Conservation (phyloP, 2,113 vertebrate genomes). For the Gadus chalcogrammus region DNA sequence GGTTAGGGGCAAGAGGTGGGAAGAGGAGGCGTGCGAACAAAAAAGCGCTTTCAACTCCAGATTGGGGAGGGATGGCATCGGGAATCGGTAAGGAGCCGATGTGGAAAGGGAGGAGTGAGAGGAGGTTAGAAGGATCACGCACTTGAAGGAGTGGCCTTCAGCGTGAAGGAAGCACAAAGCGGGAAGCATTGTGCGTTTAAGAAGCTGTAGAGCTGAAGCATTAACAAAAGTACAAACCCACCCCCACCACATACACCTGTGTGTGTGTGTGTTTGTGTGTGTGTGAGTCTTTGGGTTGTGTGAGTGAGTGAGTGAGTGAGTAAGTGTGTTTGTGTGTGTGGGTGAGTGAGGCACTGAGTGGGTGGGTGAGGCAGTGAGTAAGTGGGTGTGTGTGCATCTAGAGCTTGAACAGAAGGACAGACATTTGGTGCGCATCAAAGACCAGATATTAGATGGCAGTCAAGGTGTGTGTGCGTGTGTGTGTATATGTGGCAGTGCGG, state of each 20-base stretch:
- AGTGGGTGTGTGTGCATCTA: not conserved
- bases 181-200: slow-evolving; percentile 23
- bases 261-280: slow-evolving; percentile 9
- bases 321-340: no score
- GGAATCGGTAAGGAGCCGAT: not conserved
- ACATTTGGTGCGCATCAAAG: slow-evolving; percentile 67
- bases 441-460: slow-evolving; percentile 6
- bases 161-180: not conserved
- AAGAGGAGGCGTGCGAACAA: slow-evolving; percentile 13
- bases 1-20: not conserved
- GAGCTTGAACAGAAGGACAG: slow-evolving; percentile 47
- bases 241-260: not conserved
- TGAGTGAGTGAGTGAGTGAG: slow-evolving; percentile 1
- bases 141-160: not conserved
- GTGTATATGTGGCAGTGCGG: no score
- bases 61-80: not conserved
- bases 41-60: not conserved
- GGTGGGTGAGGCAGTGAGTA: not conserved
- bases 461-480: slow-evolving; percentile 5
- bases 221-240: no score
- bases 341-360: no score
- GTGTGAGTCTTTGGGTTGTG: slow-evolving; percentile 10
- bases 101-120: not conserved
- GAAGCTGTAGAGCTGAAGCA: no score
- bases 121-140: not conserved